Evolutionary conservation across 2,113 vertebrate species (phyloP).

Genomic region (Dicaeum eximium): DNA sequence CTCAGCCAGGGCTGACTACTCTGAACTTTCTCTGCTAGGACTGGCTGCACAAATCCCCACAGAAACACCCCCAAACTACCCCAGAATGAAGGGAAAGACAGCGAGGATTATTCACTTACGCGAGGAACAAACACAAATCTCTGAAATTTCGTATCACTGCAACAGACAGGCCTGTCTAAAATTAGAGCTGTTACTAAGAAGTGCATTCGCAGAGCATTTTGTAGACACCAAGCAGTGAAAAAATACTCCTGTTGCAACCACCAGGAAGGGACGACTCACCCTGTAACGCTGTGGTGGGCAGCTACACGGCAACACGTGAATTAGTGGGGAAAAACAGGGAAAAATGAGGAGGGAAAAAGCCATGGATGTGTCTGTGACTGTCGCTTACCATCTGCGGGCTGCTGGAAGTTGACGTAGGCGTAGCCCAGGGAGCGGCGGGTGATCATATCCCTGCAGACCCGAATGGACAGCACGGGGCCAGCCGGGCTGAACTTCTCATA

Average conservation of each 20-base stretch:
- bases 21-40: not conserved
- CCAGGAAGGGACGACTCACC: not conserved
- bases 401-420: constrained; percentile 98
- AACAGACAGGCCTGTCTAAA: not conserved
- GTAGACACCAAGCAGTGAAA: accelerated
- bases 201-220: not conserved
- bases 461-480: constrained; percentile 97
- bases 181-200: accelerated
- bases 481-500: constrained; percentile 99
- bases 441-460: constrained; percentile 98
- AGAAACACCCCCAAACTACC: not conserved
- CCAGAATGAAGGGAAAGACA: accelerated
- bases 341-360: accelerated
- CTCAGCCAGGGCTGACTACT: not conserved
- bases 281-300: accelerated
- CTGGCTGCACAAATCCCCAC: not conserved
- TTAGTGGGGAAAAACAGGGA: accelerated
- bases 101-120: accelerated
- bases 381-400: constrained; percentile 92
- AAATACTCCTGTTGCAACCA: accelerated
- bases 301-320: accelerated
- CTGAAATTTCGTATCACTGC: accelerated
- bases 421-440: constrained; percentile 95
- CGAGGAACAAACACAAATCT: not conserved
- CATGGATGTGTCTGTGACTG: accelerated